Conservation (phyloP, 2,888 invertebrate species). For the Apantesis nais region DNA sequence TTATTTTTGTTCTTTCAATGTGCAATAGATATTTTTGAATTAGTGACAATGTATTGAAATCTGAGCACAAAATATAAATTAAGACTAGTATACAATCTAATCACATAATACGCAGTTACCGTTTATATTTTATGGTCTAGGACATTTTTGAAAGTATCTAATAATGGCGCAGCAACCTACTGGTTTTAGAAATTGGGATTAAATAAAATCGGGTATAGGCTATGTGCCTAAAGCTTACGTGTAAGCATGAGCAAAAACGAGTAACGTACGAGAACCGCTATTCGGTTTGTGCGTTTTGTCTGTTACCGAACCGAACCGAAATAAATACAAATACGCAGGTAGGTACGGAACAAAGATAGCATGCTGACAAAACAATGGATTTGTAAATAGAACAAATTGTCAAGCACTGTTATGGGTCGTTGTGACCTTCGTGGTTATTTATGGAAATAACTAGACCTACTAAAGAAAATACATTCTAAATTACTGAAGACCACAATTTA, state of each 20-base stretch:
- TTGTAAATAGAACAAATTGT: neutral
- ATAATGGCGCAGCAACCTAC: neutral
- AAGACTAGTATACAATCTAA: neutral
- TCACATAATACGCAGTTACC: neutral
- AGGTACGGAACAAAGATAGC: neutral
- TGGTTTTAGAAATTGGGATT: neutral
- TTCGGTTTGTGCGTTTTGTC: neutral
- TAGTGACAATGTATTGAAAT: neutral
- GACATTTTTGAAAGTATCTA: neutral
- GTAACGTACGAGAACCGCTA: neutral
- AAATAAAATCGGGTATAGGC: neutral
- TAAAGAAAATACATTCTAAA: conserved; percentile 3
- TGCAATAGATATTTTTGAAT: neutral
- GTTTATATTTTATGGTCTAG: neutral
- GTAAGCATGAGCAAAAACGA: neutral
- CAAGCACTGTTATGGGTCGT: neutral
- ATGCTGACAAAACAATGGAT: neutral
- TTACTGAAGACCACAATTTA: conserved; percentile 10
- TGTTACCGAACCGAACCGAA: neutral
- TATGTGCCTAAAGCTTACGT: neutral
- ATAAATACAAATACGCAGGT: neutral
- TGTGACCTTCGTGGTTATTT: neutral
- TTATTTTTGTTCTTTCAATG: neutral
- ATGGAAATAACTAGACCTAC: neutral
- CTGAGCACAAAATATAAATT: neutral